Conservation (phyloP, 2,797 vertebrate species). For the Loriculus beryllinus region DNA sequence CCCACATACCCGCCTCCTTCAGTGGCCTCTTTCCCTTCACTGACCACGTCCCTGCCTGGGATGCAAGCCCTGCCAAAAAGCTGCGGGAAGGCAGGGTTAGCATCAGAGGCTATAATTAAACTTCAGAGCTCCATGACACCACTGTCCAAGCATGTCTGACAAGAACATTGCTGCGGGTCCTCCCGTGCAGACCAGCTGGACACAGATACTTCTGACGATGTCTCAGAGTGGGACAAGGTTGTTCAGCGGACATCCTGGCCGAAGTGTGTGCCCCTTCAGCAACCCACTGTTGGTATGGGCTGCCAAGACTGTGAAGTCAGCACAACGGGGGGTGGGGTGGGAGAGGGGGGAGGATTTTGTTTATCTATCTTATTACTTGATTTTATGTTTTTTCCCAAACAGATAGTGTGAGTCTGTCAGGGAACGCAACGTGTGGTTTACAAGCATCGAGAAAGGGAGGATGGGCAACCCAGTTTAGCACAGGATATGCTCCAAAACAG, state of each 20-base stretch:
- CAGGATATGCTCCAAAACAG: neutral
- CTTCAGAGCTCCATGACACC: neutral
- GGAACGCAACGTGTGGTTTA: neutral
- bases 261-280: neutral
- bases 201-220: accelerated
- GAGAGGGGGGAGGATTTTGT: neutral
- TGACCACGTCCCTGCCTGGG: neutral
- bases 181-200: neutral
- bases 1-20: accelerated
- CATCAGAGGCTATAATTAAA: neutral
- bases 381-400: neutral
- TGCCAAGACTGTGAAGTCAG: neutral
- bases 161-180: accelerated
- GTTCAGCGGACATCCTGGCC: accelerated
- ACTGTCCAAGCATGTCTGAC: neutral
- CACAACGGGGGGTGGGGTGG: too few species aligned
- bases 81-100: neutral
- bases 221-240: neutral
- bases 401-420: neutral
- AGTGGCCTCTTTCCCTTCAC: accelerated
- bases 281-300: neutral
- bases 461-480: neutral
- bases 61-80: neutral
- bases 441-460: neutral
- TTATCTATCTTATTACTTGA: neutral